Percentiles rank a stretch among this genome's conserved stretches.
These are phyloP conservation scores for Pecten maximus DNA, from an alignment of 2,888 invertebrate species.

Conservation along the genomic window DNA sequence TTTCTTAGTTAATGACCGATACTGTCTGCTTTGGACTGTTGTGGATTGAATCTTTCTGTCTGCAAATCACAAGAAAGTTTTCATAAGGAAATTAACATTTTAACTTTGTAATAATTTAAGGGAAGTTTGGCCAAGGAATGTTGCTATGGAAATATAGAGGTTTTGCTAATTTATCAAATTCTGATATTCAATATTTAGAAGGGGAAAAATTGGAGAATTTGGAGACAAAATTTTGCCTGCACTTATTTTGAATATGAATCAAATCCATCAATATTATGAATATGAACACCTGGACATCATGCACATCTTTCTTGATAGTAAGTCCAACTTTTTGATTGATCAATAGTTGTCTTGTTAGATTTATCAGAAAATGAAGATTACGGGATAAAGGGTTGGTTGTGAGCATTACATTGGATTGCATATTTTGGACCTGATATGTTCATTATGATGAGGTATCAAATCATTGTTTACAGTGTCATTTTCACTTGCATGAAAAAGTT, in stretches of 20 bases:
- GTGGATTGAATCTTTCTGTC: background rate
- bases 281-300: no score
- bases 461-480: background rate
- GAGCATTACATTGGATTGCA: background rate
- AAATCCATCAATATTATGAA: no score
- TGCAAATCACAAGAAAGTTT: background rate
- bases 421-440: background rate
- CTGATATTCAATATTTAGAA: no score
- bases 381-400: background rate
- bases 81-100: background rate
- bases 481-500: background rate
- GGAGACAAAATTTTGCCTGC: no score
- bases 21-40: background rate
- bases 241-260: no score
- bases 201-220: no score
- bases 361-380: background rate
- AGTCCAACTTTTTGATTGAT: no score
- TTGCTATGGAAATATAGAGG: no score
- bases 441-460: background rate
- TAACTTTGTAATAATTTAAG: background rate
- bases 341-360: no score
- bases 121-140: background rate
- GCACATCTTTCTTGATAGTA: no score
- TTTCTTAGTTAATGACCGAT: background rate
- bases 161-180: no score